Evolutionary conservation across 1,140 invertebrate genomes (phyloP).

Genomic region (Bombyx mori): DNA sequence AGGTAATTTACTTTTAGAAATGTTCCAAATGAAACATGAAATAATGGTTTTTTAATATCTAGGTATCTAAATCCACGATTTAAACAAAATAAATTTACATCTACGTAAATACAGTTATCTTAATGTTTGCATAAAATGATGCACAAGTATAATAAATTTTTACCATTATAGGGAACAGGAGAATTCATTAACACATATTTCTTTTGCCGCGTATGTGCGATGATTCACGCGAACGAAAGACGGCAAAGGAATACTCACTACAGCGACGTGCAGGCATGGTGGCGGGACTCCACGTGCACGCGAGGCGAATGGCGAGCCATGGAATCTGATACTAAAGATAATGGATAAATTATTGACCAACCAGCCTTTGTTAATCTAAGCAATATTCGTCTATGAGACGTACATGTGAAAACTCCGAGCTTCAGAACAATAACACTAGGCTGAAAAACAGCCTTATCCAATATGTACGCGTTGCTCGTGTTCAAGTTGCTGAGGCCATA

Average conservation of each 20-base stretch:
- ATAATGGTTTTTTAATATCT: no score
- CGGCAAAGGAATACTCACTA: slow-evolving; percentile 76
- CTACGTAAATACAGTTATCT: no score
- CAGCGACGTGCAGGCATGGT: slow-evolving; percentile 89
- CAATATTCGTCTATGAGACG: not conserved
- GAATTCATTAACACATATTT: slow-evolving; percentile 96
- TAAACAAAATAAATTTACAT: no score
- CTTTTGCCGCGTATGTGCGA: slow-evolving; percentile 94
- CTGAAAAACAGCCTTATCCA: no score
- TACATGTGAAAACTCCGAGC: not conserved
- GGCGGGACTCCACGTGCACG: slow-evolving; percentile 77
- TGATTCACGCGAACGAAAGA: slow-evolving; percentile 83
- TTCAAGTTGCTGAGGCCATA: no score
- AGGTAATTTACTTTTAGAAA: slow-evolving; percentile 55
- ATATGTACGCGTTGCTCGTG: no score
- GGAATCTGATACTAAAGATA: slow-evolving; percentile 15
- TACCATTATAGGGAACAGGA: slow-evolving; percentile 85
- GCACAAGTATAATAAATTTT: slow-evolving; percentile 2
- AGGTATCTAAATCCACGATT: no score
- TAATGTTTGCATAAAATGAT: no score
- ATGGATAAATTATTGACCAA: slow-evolving; percentile 13
- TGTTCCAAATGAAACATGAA: no score
- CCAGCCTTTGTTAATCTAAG: no score
- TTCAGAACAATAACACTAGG: no score
- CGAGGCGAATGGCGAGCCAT: slow-evolving; percentile 41